These are phyloP conservation scores for Hoplodrina ambigua DNA, from an alignment of 2,888 invertebrate genomes.

Conservation along the genomic window DNA sequence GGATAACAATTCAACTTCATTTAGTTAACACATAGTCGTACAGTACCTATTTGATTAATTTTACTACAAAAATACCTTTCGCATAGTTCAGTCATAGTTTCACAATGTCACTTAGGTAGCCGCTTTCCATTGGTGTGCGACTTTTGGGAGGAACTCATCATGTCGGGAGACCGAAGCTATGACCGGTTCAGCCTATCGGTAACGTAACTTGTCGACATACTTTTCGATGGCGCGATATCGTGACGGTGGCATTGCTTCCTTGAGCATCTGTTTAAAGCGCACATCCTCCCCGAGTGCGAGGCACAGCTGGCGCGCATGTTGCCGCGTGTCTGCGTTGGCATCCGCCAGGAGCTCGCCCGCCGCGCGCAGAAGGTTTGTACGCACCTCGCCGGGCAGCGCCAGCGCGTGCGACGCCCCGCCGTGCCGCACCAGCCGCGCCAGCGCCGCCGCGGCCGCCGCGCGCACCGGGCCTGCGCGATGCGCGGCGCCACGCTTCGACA, in stretches of 20 bases:
- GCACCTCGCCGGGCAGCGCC: conserved; percentile 93
- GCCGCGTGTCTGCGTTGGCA: conserved; percentile 96
- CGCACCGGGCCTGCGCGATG: conserved; percentile 97
- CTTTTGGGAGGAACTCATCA: conserved; percentile 22
- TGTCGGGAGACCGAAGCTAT: conserved; percentile 3
- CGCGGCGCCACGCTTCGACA: conserved; percentile 92
- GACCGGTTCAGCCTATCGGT: conserved; percentile 69
- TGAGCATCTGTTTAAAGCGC: conserved; percentile 94
- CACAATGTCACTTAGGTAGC: conserved; percentile 43
- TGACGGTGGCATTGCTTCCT: conserved; percentile 94
- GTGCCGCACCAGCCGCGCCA: conserved; percentile 93
- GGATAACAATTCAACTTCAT: conserved; percentile 75
- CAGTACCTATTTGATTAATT: conserved; percentile 39
- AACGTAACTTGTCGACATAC: conserved; percentile 91
- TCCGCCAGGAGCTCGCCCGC: conserved; percentile 96
- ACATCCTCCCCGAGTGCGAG: conserved; percentile 93
- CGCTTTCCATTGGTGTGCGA: background rate
- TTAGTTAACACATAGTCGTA: conserved; percentile 52
- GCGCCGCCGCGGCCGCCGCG: conserved; percentile 94
- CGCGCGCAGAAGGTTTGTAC: conserved; percentile 94
- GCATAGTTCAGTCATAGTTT: conserved; percentile 80
- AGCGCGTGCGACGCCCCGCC: conserved; percentile 94
- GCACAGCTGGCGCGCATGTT: conserved; percentile 95
- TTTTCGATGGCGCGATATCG: conserved; percentile 96
- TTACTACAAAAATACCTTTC: conserved; percentile 84